Evolutionary conservation across 2,888 invertebrate genomes (phyloP).

Genomic region (Mycogona germanica): DNA sequence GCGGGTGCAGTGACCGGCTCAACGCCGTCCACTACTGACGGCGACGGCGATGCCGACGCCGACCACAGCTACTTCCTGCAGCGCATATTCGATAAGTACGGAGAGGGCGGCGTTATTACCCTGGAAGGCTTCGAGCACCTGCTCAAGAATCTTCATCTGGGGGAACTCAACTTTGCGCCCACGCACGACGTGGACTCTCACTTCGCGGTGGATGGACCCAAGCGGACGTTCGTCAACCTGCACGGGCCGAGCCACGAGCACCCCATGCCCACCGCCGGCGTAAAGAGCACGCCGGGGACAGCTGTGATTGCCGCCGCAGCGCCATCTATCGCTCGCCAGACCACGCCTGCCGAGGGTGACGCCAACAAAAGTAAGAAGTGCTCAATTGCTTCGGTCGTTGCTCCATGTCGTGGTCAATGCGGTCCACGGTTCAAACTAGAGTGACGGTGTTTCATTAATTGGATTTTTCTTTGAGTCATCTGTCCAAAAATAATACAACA

Average conservation of each 20-base stretch:
- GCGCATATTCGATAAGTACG: slow-evolving; percentile 44
- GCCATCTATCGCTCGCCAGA: background rate
- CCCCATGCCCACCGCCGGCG: too few relatives aligned
- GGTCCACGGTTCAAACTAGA: too few relatives aligned
- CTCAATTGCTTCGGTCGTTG: too few relatives aligned
- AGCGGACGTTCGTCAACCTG: background rate
- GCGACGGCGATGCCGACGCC: background rate
- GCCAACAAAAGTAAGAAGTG: too few relatives aligned
- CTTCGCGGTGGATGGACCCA: background rate
- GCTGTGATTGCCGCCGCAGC: too few relatives aligned
- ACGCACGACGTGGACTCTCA: background rate
- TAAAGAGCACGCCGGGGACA: too few relatives aligned
- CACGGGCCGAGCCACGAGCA: background rate
- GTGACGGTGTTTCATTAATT: too few relatives aligned
- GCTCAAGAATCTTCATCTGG: slow-evolving; percentile 50
- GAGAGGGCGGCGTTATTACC: slow-evolving; percentile 43
- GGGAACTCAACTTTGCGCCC: slow-evolving; percentile 44
- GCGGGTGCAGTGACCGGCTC: background rate
- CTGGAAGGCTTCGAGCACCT: slow-evolving; percentile 56
- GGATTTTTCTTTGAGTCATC: too few relatives aligned
- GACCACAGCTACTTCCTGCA: slow-evolving; percentile 1
- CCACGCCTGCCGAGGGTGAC: too few relatives aligned
- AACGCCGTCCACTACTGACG: too few relatives aligned
- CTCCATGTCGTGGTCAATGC: too few relatives aligned
- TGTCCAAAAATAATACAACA: too few relatives aligned